Conservation (phyloP, 2,888 invertebrate species). For the Trimorus sp. region DNA sequence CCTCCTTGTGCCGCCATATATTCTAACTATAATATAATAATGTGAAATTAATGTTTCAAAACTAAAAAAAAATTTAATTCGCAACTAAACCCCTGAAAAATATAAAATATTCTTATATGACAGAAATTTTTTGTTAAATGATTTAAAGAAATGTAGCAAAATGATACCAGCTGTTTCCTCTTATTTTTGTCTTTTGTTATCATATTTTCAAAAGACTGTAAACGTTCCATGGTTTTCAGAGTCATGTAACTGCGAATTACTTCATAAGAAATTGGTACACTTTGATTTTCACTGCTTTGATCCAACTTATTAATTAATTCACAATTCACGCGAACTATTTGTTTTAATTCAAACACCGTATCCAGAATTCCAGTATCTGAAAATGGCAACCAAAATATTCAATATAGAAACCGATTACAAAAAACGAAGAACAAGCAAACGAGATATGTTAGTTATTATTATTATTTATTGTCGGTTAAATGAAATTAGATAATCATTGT, state of each 20-base stretch:
- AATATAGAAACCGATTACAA: no score
- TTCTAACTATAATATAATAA: slow-evolving; percentile 12
- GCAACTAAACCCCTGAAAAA: background rate
- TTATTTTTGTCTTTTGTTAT: slow-evolving; percentile 14
- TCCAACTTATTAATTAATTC: slow-evolving; percentile 1
- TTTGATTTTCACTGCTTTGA: background rate
- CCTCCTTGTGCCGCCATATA: slow-evolving; percentile 28
- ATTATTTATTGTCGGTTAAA: no score
- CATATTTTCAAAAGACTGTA: slow-evolving; percentile 15
- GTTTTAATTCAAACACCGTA: slow-evolving; percentile 7
- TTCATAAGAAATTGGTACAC: slow-evolving; percentile 5
- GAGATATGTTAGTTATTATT: no score
- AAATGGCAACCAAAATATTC: no score
- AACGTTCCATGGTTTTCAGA: background rate
- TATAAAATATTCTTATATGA: background rate
- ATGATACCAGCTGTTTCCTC: slow-evolving; percentile 15
- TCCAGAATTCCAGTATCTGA: background rate
- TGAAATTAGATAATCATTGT: no score
- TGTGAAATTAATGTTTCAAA: background rate
- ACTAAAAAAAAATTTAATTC: background rate
- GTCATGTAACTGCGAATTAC: slow-evolving; percentile 4
- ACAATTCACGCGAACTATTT: slow-evolving; percentile 8
- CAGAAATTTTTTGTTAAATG: background rate
- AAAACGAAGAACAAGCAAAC: no score
- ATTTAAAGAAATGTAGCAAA: no score